phyloP scores from a whole-genome alignment of 1,140 invertebrate species.

The Diploscapter pachys region DNA sequence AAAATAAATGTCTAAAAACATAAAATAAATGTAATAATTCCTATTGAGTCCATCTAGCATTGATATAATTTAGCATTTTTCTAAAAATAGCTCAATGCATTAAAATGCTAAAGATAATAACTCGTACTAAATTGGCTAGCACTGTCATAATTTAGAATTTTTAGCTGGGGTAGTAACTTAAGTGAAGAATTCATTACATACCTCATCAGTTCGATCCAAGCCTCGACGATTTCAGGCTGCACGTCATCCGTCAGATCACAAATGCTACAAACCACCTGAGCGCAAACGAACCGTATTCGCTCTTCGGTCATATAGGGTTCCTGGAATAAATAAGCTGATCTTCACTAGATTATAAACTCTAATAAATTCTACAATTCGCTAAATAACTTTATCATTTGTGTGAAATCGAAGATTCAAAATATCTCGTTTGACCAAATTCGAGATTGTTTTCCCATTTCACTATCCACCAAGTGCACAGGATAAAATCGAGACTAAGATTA shows the following conservation, averaged over 20 bases:
- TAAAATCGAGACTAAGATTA: too few relatives aligned
- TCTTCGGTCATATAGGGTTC: conserved; percentile 36
- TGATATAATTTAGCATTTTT: neutral
- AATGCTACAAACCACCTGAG: conserved; percentile 41
- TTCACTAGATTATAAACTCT: neutral
- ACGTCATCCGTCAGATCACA: conserved; percentile 36
- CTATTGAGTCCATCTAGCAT: neutral
- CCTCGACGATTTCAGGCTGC: conserved; percentile 33
- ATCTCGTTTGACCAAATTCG: too few relatives aligned
- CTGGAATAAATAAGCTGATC: conserved; percentile 6
- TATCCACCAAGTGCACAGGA: too few relatives aligned
- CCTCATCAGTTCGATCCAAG: conserved; percentile 43
- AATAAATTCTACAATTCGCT: conserved; percentile 14
- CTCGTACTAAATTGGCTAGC: too few relatives aligned
- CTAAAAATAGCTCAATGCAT: neutral
- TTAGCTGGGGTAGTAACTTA: too few relatives aligned
- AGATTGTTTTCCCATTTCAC: too few relatives aligned
- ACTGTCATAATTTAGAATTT: too few relatives aligned
- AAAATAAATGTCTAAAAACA: neutral
- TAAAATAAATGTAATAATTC: neutral
- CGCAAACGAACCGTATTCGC: conserved; percentile 41
- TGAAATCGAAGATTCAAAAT: too few relatives aligned
- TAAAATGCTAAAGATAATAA: too few relatives aligned
- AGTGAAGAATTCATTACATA: neutral
- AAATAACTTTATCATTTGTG: too few relatives aligned